Evolutionary conservation across 1,140 invertebrate genomes (phyloP).

Genomic region (Ceratina calcarata): DNA sequence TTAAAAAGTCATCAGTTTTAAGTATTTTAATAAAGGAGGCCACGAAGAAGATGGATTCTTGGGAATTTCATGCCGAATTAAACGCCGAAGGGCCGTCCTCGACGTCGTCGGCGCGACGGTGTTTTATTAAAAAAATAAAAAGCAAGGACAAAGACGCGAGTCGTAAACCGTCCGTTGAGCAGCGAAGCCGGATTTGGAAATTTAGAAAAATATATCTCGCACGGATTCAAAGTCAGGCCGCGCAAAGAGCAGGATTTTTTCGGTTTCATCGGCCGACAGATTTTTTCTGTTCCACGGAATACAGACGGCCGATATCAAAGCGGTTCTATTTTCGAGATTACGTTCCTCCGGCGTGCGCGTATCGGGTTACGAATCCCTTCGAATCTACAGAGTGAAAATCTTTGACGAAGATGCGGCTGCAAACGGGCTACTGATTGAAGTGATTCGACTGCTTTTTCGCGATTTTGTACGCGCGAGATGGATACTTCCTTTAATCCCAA

Average conservation of each 20-base stretch:
- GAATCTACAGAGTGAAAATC: constrained; percentile 3
- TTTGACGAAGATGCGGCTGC: not conserved
- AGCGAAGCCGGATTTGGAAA: not conserved
- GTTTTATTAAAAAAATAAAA: too few relatives aligned
- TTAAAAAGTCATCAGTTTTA: not conserved
- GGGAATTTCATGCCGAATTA: not conserved
- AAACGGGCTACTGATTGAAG: too few relatives aligned
- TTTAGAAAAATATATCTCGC: not conserved
- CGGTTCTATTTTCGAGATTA: constrained; percentile 38
- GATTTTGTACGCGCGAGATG: too few relatives aligned
- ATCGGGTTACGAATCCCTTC: constrained; percentile 5
- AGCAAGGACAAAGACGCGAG: too few relatives aligned
- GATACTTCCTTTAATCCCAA: too few relatives aligned
- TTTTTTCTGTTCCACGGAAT: too few relatives aligned
- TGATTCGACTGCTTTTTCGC: too few relatives aligned
- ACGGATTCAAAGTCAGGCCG: too few relatives aligned
- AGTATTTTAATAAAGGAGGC: constrained; percentile 14
- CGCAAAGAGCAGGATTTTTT: constrained; percentile 21
- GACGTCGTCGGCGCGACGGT: too few relatives aligned
- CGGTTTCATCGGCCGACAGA: constrained; percentile 27
- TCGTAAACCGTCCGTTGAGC: not conserved
- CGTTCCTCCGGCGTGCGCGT: not conserved
- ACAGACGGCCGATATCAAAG: constrained; percentile 17
- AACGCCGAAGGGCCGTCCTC: not conserved
- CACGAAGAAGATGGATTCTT: not conserved